Evolutionary conservation across 2,797 vertebrate species (phyloP).

Genomic region (Sebastolobus altivelis): DNA sequence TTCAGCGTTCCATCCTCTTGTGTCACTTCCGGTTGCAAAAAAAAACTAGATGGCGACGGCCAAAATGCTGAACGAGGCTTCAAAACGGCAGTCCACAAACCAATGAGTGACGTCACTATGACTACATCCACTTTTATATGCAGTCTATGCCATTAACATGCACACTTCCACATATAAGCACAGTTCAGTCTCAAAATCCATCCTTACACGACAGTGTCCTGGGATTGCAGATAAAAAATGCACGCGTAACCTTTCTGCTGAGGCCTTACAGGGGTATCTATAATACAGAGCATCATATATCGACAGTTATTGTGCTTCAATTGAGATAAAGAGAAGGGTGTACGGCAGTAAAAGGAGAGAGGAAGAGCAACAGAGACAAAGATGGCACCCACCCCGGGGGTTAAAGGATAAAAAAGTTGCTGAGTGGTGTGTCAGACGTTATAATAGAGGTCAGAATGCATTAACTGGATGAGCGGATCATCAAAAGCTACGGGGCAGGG

Average conservation of each 20-base stretch:
- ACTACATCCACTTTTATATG: not conserved
- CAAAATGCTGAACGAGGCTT: not conserved
- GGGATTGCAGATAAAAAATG: constrained; percentile 21
- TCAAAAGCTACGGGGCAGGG: constrained; percentile 44
- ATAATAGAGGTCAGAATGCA: constrained; percentile 58
- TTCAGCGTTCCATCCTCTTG: no score
- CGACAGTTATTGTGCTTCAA: constrained; percentile 25
- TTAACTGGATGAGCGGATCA: constrained; percentile 60
- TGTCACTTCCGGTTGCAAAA: no score
- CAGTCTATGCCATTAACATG: not conserved
- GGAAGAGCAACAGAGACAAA: constrained; percentile 11
- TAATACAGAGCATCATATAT: constrained; percentile 69
- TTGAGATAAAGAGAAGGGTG: not conserved
- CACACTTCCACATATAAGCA: not conserved
- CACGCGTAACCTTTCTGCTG: constrained; percentile 49
- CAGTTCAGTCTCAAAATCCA: constrained; percentile 26
- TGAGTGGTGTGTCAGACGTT: constrained; percentile 49
- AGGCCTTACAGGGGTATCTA: constrained; percentile 54
- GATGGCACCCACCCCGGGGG: constrained; percentile 21
- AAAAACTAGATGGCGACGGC: no score
- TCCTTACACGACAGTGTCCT: constrained; percentile 33
- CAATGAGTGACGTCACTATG: not conserved
- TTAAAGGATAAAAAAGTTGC: constrained; percentile 55
- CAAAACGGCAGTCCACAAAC: not conserved
- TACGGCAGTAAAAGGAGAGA: constrained; percentile 8